These are phyloP conservation scores for Euphysa ruthae DNA, from an alignment of 30 jellyfish, hydroid and myxozoan species.

Conservation along the genomic window DNA sequence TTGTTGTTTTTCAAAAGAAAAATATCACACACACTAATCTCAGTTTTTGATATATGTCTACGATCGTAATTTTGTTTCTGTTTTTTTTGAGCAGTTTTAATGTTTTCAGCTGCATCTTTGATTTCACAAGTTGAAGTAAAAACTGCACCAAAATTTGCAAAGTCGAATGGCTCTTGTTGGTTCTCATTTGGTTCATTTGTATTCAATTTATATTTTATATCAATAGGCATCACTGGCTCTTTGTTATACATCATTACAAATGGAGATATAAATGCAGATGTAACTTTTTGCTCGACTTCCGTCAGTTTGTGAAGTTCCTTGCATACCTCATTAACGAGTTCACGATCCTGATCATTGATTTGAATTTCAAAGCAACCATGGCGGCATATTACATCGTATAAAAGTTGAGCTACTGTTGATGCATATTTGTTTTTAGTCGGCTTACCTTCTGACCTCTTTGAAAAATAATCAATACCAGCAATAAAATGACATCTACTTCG, in stretches of 20 bases:
- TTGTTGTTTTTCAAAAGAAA: too few species aligned
- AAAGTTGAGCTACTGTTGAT: conserved; percentile 21
- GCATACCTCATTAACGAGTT: not conserved
- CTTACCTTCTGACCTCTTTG: conserved; percentile 35
- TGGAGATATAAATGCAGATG: not conserved
- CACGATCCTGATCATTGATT: not conserved
- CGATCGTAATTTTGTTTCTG: conserved; percentile 7
- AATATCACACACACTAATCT: too few species aligned
- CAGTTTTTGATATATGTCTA: too few species aligned
- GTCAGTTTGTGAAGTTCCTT: conserved; percentile 1
- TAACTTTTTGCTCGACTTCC: conserved; percentile 10
- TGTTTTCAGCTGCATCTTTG: conserved; percentile 12
- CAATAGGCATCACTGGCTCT: conserved; percentile 5
- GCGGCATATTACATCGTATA: conserved; percentile 18
- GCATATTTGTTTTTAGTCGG: conserved; percentile 22
- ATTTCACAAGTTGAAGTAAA: not conserved
- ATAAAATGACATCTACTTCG: conserved; percentile 17
- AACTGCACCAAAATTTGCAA: not conserved
- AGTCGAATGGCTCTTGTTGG: not conserved
- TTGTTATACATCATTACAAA: conserved; percentile 7
- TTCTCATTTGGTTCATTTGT: not conserved
- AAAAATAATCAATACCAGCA: conserved; percentile 17
- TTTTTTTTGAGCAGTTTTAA: conserved; percentile 7
- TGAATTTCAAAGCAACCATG: conserved; percentile 1
- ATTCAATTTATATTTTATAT: conserved; percentile 7